phyloP scores from a whole-genome alignment of 2,888 invertebrate genomes.

The Sacculina carcini region DNA sequence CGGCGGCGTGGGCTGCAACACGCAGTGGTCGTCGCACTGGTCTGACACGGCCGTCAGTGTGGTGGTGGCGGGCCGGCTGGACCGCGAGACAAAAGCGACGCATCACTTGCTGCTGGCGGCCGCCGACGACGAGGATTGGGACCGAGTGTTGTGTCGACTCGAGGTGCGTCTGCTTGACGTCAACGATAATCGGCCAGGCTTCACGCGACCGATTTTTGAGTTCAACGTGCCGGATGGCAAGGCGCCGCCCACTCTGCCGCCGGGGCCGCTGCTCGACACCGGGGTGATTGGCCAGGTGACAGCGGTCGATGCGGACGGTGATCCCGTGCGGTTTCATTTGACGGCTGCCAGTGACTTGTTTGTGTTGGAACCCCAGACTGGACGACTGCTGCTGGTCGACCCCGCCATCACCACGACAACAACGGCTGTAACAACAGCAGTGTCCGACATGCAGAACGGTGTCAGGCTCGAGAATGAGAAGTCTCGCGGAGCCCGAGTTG shows the following conservation, averaged over 20 bases:
- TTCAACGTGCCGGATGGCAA: conserved; percentile 33
- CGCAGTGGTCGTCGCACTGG: conserved; percentile 23
- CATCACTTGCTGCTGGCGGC: conserved; percentile 55
- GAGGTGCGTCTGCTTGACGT: conserved; percentile 50
- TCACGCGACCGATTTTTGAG: conserved; percentile 46
- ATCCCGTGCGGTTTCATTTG: conserved; percentile 62
- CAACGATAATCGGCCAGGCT: conserved; percentile 74
- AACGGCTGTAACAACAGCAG: conserved; percentile 26
- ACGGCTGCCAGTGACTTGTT: conserved; percentile 51
- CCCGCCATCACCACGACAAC: conserved; percentile 23
- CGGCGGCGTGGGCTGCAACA: conserved; percentile 44
- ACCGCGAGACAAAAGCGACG: conserved; percentile 41
- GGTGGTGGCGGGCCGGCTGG: conserved; percentile 31
- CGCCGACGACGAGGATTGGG: conserved; percentile 47
- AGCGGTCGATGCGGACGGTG: conserved; percentile 73
- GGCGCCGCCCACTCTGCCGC: conserved; percentile 35
- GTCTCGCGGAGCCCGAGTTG: no score
- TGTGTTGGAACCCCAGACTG: conserved; percentile 75
- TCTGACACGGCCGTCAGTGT: conserved; percentile 10
- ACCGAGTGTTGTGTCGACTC: conserved; percentile 52
- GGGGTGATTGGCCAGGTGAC: conserved; percentile 50
- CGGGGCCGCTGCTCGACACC: no score
- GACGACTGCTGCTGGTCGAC: conserved; percentile 55
- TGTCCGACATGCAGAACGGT: conserved; percentile 19
- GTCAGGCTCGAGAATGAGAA: no score